Percentiles rank a stretch among this genome's conserved stretches.
phyloP scores from a whole-genome alignment of 2,888 invertebrate species.

The Bombylius major region DNA sequence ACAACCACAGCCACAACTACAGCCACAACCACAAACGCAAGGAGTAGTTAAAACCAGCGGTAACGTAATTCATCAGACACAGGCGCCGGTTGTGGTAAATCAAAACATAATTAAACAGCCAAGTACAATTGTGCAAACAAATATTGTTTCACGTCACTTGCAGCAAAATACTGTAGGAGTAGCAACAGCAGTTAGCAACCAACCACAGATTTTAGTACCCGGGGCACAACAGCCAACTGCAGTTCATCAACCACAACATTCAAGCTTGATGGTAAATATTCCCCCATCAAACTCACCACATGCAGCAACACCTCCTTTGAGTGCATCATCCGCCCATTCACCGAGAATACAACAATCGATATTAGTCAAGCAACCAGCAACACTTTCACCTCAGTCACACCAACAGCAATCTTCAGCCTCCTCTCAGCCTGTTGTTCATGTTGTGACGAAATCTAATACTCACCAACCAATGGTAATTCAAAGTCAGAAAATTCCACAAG shows the following conservation, averaged over 20 bases:
- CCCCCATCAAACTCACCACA: slow-evolving; percentile 27
- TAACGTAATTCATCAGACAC: slow-evolving; percentile 8
- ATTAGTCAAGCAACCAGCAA: slow-evolving; percentile 6
- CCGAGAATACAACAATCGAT: slow-evolving; percentile 21
- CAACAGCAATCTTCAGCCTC: slow-evolving; percentile 13
- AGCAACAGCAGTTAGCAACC: background rate
- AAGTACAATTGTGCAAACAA: slow-evolving; percentile 7
- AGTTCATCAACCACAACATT: slow-evolving; percentile 12
- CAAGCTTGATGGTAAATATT: slow-evolving; percentile 29
- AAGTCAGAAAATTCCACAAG: slow-evolving; percentile 3
- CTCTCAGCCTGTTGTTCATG: slow-evolving; percentile 7
- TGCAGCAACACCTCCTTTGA: slow-evolving; percentile 17
- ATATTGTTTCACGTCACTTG: slow-evolving; percentile 2
- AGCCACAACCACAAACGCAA: background rate
- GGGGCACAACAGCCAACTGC: slow-evolving; percentile 10
- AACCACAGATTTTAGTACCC: background rate
- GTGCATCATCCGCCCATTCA: slow-evolving; percentile 12
- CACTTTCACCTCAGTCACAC: slow-evolving; percentile 14
- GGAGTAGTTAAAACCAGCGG: slow-evolving; percentile 1
- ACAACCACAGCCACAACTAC: background rate
- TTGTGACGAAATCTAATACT: slow-evolving; percentile 7
- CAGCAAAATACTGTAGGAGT: background rate
- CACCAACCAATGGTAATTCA: slow-evolving; percentile 11
- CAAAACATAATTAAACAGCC: slow-evolving; percentile 14
- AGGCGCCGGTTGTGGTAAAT: slow-evolving; percentile 23